phyloP scores from a whole-genome alignment of 2,113 vertebrate genomes.

The Petrocephalus zakoni region DNA sequence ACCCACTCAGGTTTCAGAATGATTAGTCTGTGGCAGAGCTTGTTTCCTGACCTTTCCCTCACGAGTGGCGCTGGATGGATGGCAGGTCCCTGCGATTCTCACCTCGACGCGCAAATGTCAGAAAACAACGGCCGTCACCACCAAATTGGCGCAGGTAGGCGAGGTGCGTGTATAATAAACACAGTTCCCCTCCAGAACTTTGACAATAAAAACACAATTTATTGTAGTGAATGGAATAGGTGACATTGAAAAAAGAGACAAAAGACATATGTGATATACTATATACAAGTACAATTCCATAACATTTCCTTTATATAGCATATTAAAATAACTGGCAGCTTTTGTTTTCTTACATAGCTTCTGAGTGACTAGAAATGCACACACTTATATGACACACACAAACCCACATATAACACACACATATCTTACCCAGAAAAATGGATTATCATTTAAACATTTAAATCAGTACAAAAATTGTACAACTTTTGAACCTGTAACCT shows the following conservation, averaged over 20 bases:
- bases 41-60: slow-evolving; percentile 7
- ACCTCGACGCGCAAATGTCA: slow-evolving; percentile 5
- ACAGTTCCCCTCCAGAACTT: neutral
- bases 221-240: neutral
- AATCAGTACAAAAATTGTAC: slow-evolving; percentile 10
- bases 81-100: neutral
- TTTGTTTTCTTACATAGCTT: slow-evolving; percentile 9
- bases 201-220: neutral
- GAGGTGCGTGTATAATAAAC: neutral
- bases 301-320: neutral
- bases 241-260: neutral
- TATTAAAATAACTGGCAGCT: neutral
- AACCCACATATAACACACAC: neutral
- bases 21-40: neutral
- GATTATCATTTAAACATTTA: neutral
- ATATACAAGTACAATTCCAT: neutral
- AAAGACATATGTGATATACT: neutral
- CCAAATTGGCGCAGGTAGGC: neutral
- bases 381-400: neutral
- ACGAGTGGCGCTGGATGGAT: neutral
- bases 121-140: neutral
- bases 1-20: slow-evolving; percentile 13
- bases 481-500: neutral
- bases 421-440: neutral
- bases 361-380: neutral